Conservation (phyloP, 2,113 vertebrate species). For the Larimichthys polyactis region DNA sequence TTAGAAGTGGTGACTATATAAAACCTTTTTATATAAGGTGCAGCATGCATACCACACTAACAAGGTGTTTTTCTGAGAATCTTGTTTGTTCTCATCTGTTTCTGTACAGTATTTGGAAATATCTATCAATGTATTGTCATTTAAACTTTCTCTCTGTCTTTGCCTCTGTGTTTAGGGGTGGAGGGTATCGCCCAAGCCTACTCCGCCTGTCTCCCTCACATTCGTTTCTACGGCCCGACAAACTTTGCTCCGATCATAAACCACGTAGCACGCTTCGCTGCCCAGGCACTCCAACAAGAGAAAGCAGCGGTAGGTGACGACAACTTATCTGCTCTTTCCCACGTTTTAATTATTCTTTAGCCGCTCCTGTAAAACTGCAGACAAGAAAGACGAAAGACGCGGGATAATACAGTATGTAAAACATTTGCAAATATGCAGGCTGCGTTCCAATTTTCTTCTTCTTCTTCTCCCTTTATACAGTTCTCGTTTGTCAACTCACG, state of each 20-base stretch:
- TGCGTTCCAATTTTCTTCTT: too few species aligned
- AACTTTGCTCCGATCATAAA: conserved; percentile 98
- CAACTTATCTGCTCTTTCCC: not conserved
- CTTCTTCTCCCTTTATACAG: too few species aligned
- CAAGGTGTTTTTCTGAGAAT: not conserved
- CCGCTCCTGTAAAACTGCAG: not conserved
- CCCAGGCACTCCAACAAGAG: conserved; percentile 93
- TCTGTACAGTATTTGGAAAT: not conserved
- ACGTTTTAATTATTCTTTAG: not conserved
- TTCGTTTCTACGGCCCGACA: conserved; percentile 98
- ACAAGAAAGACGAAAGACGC: not conserved
- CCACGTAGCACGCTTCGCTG: conserved; percentile 95
- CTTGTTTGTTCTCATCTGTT: not conserved
- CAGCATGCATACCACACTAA: not conserved
- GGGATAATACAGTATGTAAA: not conserved
- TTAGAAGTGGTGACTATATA: not conserved
- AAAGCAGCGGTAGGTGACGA: conserved; percentile 88
- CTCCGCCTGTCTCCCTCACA: conserved; percentile 93
- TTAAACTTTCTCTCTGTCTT: not conserved
- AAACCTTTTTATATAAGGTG: not conserved
- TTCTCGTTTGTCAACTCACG: too few species aligned
- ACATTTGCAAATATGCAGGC: not conserved
- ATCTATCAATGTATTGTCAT: not conserved
- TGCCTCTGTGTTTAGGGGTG: conserved; percentile 85
- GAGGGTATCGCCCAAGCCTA: conserved; percentile 97